These are phyloP conservation scores for Cristatella mucedo DNA, from an alignment of 2,888 invertebrate genomes.

Conservation along the genomic window DNA sequence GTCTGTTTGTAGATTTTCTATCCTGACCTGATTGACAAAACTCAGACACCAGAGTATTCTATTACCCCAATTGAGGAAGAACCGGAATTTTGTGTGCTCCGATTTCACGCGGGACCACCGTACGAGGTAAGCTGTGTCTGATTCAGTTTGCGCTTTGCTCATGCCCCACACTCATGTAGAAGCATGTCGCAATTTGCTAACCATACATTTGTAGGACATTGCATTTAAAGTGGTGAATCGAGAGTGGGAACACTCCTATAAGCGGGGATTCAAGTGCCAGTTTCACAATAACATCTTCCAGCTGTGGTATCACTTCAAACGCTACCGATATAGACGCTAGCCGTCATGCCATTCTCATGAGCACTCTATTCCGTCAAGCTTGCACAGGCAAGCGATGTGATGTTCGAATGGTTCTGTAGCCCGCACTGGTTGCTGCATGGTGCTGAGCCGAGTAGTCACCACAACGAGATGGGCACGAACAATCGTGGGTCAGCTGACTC, in stretches of 20 bases:
- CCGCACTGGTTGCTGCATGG: no score
- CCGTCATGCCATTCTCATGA: no score
- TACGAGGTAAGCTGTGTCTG: conserved; percentile 52
- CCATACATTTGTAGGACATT: conserved; percentile 52
- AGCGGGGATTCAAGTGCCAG: conserved; percentile 91
- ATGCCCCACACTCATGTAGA: no score
- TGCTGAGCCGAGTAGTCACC: no score
- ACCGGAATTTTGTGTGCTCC: conserved; percentile 77
- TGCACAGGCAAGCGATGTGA: no score
- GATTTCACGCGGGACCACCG: conserved; percentile 94
- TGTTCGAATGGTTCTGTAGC: no score
- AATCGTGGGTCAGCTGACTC: no score
- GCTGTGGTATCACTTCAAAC: conserved; percentile 97
- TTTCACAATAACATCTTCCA: conserved; percentile 99
- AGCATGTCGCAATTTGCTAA: no score
- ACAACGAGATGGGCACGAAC: no score
- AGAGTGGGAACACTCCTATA: conserved; percentile 98
- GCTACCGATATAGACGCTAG: conserved; percentile 73
- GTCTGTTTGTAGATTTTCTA: conserved; percentile 64
- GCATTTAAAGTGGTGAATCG: conserved; percentile 96
- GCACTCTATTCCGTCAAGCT: no score
- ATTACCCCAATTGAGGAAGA: conserved; percentile 79
- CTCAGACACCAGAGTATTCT: conserved; percentile 74
- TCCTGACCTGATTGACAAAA: conserved; percentile 90
- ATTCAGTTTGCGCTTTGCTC: background rate